Evolutionary conservation across 2,888 invertebrate genomes (phyloP).

Genomic region (Galeruca laticollis): DNA sequence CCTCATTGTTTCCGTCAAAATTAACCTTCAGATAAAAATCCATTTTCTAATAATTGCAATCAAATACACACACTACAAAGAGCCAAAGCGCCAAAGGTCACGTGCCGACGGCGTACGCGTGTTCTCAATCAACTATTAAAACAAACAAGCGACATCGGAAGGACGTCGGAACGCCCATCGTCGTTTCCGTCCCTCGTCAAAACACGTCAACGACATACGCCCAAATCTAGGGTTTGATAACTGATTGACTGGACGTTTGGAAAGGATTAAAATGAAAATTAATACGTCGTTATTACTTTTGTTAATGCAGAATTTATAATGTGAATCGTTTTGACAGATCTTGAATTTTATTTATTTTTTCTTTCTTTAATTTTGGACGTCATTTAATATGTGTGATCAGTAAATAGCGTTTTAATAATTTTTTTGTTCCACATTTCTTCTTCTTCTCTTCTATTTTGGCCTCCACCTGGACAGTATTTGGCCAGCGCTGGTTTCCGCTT

Average conservation of each 20-base stretch:
- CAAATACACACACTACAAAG: constrained; percentile 44
- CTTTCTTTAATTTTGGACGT: no score
- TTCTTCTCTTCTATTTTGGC: no score
- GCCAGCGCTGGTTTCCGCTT: no score
- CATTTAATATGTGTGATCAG: no score
- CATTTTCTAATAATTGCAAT: constrained; percentile 54
- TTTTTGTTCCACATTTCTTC: no score
- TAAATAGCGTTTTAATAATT: no score
- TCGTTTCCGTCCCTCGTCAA: constrained; percentile 22
- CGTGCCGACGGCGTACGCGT: constrained; percentile 53
- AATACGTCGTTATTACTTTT: constrained; percentile 5
- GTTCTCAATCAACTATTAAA: constrained; percentile 59
- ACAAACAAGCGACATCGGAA: constrained; percentile 52
- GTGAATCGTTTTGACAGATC: no score
- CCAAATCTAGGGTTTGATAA: constrained; percentile 19
- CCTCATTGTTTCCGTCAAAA: background rate
- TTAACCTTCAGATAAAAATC: constrained; percentile 45
- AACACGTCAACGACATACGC: constrained; percentile 33
- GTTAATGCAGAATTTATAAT: background rate
- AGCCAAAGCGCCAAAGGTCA: constrained; percentile 50
- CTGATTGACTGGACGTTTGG: constrained; percentile 4
- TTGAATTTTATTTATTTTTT: no score
- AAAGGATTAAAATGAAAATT: constrained; percentile 14
- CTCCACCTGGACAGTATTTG: no score
- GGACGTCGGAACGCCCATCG: constrained; percentile 19